phyloP scores from a whole-genome alignment of 2,113 vertebrate species.

The Cephalopterus ornatus region DNA sequence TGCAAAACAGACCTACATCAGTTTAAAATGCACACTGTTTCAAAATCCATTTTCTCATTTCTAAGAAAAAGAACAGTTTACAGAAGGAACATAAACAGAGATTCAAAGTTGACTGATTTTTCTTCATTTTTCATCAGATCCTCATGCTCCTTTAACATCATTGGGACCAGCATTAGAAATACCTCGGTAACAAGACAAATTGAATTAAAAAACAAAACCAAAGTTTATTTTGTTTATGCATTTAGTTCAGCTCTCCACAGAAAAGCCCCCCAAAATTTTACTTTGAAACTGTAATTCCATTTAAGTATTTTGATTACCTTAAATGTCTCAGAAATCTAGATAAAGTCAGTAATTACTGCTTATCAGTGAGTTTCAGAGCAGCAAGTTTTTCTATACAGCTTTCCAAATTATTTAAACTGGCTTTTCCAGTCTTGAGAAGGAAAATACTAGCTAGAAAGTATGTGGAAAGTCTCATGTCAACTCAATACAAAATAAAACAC shows the following conservation, averaged over 20 bases:
- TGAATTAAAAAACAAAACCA: not conserved
- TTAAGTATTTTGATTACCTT: not conserved
- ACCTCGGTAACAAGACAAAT: not conserved
- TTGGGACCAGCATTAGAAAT: not conserved
- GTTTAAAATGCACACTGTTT: not conserved
- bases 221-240: not conserved
- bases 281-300: not conserved
- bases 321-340: not conserved
- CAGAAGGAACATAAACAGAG: not conserved
- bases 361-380: not conserved
- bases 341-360: not conserved
- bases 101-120: not conserved
- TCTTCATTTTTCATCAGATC: not conserved
- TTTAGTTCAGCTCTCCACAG: not conserved
- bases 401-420: not conserved
- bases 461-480: not conserved
- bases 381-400: not conserved
- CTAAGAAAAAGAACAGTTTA: not conserved
- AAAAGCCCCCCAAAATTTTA: not conserved
- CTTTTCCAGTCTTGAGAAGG: not conserved
- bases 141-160: not conserved
- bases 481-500: not conserved
- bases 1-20: not conserved
- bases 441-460: not conserved
- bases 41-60: not conserved